These are phyloP conservation scores for Corythaixoides concolor DNA, from an alignment of 2,113 vertebrate genomes.

Conservation along the genomic window DNA sequence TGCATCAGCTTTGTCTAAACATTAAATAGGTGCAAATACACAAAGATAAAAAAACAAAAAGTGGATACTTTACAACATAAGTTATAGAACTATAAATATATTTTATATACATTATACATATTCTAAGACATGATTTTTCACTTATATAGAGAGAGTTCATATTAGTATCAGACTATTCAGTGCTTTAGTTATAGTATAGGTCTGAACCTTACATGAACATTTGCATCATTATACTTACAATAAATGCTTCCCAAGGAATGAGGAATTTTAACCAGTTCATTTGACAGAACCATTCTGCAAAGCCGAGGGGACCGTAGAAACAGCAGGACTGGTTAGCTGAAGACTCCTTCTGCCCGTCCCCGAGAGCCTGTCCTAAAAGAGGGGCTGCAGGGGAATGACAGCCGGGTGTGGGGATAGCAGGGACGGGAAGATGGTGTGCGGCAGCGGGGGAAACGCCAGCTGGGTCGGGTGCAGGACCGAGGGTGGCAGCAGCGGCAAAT, in stretches of 20 bases:
- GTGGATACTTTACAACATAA: slow-evolving; percentile 79
- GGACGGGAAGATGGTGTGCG: slow-evolving; percentile 75
- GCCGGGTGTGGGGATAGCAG: slow-evolving; percentile 78
- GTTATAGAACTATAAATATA: slow-evolving; percentile 81
- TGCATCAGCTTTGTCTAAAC: slow-evolving; percentile 80
- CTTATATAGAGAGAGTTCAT: slow-evolving; percentile 45
- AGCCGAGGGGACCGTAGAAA: background rate
- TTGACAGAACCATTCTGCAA: background rate
- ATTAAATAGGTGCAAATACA: slow-evolving; percentile 82
- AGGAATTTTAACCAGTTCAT: background rate
- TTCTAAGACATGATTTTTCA: slow-evolving; percentile 72
- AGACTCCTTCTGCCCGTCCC: background rate
- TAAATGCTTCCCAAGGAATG: slow-evolving; percentile 30
- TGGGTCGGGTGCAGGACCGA: slow-evolving; percentile 73
- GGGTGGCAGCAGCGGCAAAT: slow-evolving; percentile 76
- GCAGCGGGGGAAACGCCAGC: slow-evolving; percentile 78
- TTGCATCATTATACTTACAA: slow-evolving; percentile 68
- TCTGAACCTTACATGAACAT: slow-evolving; percentile 51
- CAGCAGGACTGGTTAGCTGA: background rate
- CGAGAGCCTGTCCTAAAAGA: slow-evolving; percentile 68
- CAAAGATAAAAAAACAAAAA: slow-evolving; percentile 74
- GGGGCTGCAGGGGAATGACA: slow-evolving; percentile 83
- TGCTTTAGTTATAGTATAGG: slow-evolving; percentile 68
- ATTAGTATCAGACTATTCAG: slow-evolving; percentile 70
- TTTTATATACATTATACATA: slow-evolving; percentile 81